Percentiles rank a stretch among this genome's conserved stretches.
Evolutionary conservation across 2,113 vertebrate species (phyloP).

Genomic region (Chunga burmeisteri): DNA sequence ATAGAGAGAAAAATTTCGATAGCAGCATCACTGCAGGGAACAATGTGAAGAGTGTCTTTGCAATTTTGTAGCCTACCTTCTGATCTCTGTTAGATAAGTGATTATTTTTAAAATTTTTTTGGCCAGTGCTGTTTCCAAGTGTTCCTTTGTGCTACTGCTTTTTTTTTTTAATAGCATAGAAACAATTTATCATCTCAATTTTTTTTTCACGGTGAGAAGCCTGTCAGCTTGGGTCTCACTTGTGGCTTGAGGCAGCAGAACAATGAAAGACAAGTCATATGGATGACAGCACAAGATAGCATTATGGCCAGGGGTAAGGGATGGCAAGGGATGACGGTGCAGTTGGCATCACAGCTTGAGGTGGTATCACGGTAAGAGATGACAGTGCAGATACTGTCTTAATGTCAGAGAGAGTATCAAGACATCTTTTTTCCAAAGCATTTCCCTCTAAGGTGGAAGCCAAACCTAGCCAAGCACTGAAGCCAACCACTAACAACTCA

Average conservation of each 20-base stretch:
- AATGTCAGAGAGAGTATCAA: not conserved
- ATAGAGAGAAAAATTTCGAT: not conserved
- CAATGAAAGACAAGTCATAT: not conserved
- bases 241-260: not conserved
- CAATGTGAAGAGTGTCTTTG: not conserved
- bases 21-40: not conserved
- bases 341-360: not conserved
- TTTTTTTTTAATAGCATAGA: not conserved
- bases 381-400: not conserved
- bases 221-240: not conserved
- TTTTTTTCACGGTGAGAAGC: not conserved
- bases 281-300: not conserved
- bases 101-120: not conserved
- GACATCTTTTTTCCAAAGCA: not conserved
- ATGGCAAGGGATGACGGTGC: not conserved
- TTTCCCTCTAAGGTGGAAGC: not conserved
- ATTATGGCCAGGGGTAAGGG: not conserved
- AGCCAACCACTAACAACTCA: not conserved
- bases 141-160: not conserved
- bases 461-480: not conserved
- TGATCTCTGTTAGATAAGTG: not conserved
- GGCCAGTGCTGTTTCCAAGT: not conserved
- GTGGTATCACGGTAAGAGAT: not conserved
- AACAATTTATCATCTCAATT: not conserved
- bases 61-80: not conserved